These are phyloP conservation scores for Chlorospingus flavigularis DNA, from an alignment of 2,797 vertebrate genomes.

Conservation along the genomic window DNA sequence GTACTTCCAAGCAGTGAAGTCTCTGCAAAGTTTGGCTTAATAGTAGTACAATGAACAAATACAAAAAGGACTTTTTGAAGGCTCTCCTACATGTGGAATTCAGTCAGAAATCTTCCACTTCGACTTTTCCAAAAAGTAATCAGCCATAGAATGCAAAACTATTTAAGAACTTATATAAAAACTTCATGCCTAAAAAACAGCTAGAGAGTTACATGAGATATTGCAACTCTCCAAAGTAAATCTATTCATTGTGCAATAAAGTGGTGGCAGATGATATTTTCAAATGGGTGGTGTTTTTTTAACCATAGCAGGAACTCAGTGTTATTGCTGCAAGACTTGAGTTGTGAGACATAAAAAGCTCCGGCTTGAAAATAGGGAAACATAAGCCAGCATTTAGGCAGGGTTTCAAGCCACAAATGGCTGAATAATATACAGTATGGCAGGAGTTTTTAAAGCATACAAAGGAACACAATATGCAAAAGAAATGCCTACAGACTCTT, in stretches of 20 bases:
- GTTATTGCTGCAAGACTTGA: slow-evolving; percentile 27
- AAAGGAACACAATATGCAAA: not conserved
- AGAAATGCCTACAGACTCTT: not conserved
- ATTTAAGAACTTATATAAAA: not conserved
- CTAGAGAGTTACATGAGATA: not conserved
- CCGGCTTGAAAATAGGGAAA: not conserved
- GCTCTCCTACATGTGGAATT: not conserved
- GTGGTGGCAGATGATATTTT: slow-evolving; percentile 19
- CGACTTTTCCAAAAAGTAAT: not conserved
- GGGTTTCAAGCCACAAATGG: slow-evolving; percentile 46
- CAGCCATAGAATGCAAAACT: not conserved
- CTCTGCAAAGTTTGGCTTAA: not conserved
- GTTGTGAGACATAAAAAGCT: slow-evolving; percentile 39
- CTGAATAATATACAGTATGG: not conserved
- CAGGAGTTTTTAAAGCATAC: not conserved
- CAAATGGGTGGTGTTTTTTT: slow-evolving; percentile 6
- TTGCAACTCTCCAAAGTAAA: not conserved
- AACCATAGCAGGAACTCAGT: not conserved
- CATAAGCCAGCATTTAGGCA: slow-evolving; percentile 29
- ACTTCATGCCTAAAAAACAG: not conserved
- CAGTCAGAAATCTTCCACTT: not conserved
- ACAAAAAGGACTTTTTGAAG: not conserved
- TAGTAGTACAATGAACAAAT: not conserved
- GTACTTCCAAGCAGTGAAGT: slow-evolving; percentile 1
- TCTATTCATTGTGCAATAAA: not conserved